These are phyloP conservation scores for Erpobdella octoculata DNA, from an alignment of 2,888 invertebrate species.

Conservation along the genomic window DNA sequence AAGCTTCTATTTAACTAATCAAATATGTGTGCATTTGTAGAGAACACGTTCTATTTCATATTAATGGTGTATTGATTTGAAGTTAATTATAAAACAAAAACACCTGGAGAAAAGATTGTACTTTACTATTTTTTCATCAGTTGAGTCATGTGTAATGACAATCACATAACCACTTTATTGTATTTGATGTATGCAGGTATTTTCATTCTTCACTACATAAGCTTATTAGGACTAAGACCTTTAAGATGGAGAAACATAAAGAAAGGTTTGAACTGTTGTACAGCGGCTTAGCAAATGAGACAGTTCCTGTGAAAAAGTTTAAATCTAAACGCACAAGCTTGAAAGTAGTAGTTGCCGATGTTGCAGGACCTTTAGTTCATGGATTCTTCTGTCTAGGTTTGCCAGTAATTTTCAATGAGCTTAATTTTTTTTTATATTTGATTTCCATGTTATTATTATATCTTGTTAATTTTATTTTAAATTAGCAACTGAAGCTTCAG, in stretches of 20 bases:
- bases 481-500: conserved; percentile 78
- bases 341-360: conserved; percentile 72
- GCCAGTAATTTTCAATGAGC: conserved; percentile 36
- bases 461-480: not conserved
- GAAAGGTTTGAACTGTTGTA: conserved; percentile 39
- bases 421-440: not conserved
- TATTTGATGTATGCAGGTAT: too few relatives aligned
- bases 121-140: too few relatives aligned
- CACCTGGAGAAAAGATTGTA: too few relatives aligned
- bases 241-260: not conserved
- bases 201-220: too few relatives aligned
- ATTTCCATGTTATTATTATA: not conserved
- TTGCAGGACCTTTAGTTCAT: conserved; percentile 81
- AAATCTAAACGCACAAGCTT: conserved; percentile 70
- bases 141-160: too few relatives aligned
- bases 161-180: too few relatives aligned
- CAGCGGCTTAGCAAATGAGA: conserved; percentile 44
- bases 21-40: too few relatives aligned
- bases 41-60: too few relatives aligned
- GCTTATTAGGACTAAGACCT: too few relatives aligned
- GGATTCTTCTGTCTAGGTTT: conserved; percentile 79
- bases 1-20: too few relatives aligned
- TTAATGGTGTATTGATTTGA: too few relatives aligned
- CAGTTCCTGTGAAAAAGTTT: conserved; percentile 72
- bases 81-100: too few relatives aligned